Evolutionary conservation across 2,888 invertebrate genomes (phyloP), one percentile per base, ranked within the genome.

Genomic region (Bellardia pandia): DNA sequence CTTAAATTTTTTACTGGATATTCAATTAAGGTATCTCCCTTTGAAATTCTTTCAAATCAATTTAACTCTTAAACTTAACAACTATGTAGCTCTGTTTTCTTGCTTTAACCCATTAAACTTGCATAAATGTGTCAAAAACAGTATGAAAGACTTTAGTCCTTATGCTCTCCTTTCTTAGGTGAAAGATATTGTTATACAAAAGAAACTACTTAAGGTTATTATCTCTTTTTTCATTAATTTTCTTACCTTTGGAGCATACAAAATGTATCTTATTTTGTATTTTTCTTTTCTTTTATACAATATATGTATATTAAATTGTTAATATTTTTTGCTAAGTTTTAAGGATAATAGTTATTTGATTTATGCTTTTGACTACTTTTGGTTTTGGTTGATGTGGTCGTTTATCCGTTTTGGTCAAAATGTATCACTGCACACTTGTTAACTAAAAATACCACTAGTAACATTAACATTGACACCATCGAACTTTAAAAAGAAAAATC

Each of bases 371-470:
- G 23, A 13, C 42, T 30, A 42, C n/a, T 58, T 42, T 3, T 14
- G 30, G 3, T 45, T 13, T 30, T 37, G 11, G 6, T 6, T 37
- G 37, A 1, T 51, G 51, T n/a, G 14, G n/a, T 60, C 30, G 45
- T 14, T 64, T 45, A 6, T n/a, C 16, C 5, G 37, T 66, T 56
- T 66, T 64, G 75, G 14, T 40, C 64, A 51, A 56, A 78, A 58
- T 78, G n/a, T 48, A n/a, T 40, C 60, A 60, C 8, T 71, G 13
- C 9, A 40, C n/a, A 53, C 3, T 60, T 68, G 58, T 48, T 58
- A 33, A 45, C 23, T 13, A n/a, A 37, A 16, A 64, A 51, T 58
- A 40, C 13, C 42, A 30, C 42, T 7, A 68, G 16, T 11, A 40
- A 53, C 9, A 23, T 69, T 48, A 51, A 62, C 58, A 60, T 16